A percentile compares a stretch with the other conserved stretches of the same genome.
These are phyloP conservation scores for Galagoides demidoff DNA, from an alignment of 2,797 vertebrate genomes.

Conservation along the genomic window DNA sequence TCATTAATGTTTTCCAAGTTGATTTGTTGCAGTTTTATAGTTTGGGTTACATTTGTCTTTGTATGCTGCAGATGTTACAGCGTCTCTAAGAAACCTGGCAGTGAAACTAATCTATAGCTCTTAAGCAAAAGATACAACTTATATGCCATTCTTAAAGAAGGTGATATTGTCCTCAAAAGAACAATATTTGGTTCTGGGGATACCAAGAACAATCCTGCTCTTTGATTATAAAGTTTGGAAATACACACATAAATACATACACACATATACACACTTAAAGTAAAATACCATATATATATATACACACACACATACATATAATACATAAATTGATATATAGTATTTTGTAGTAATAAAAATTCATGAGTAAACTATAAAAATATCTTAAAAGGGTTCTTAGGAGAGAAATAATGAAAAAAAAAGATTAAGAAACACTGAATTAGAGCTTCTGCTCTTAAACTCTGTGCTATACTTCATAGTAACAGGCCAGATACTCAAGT, in stretches of 20 bases:
- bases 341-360: neutral
- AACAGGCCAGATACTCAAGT: too few species aligned
- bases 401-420: neutral
- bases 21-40: too few species aligned
- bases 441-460: too few species aligned
- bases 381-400: neutral
- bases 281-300: too few species aligned
- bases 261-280: too few species aligned
- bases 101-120: too few species aligned
- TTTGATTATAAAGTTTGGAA: neutral
- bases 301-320: fast-evolving
- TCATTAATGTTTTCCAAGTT: too few species aligned
- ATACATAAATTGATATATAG: neutral
- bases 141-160: too few species aligned
- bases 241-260: neutral
- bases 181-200: neutral
- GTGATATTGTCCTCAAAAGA: neutral
- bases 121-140: too few species aligned
- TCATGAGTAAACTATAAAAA: neutral
- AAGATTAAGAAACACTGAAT: fast-evolving
- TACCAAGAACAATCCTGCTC: neutral
- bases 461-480: fast-evolving
- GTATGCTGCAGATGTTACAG: too few species aligned
- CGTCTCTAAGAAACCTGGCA: too few species aligned
- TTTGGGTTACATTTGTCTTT: too few species aligned